These are phyloP conservation scores for Noctua janthe DNA, from an alignment of 2,888 invertebrate species.

Conservation along the genomic window DNA sequence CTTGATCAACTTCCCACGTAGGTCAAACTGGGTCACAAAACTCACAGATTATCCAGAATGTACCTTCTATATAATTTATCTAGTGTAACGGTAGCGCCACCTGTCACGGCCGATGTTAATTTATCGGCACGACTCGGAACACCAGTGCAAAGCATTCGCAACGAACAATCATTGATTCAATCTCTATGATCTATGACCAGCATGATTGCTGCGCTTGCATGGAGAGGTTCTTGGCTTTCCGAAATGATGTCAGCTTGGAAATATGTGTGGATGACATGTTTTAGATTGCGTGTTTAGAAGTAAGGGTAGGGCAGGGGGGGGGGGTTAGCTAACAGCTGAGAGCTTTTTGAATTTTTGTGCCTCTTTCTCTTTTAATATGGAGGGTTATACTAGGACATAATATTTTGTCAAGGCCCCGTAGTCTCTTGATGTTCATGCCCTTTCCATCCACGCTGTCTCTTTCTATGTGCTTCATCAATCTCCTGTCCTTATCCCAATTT, in stretches of 20 bases:
- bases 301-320: no score
- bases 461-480: not conserved
- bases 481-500: not conserved
- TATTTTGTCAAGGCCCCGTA: not conserved
- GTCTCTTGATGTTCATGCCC: not conserved
- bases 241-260: constrained; percentile 22
- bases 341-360: not conserved
- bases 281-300: not conserved
- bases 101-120: constrained; percentile 56
- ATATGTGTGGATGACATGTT: constrained; percentile 13
- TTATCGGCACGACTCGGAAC: constrained; percentile 51
- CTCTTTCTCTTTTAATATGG: not conserved
- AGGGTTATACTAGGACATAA: not conserved
- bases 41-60: constrained; percentile 4
- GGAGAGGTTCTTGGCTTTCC: constrained; percentile 31
- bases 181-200: constrained; percentile 47
- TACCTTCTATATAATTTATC: constrained; percentile 38
- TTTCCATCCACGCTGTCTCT: not conserved
- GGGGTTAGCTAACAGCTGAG: not conserved
- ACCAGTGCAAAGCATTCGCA: constrained; percentile 55
- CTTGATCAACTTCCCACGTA: no score
- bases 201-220: constrained; percentile 4
- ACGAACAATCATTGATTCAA: constrained; percentile 52
- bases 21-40: no score
- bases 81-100: constrained; percentile 51